Base-by-base conservation (phyloP, 2,797 vertebrate species). In the Lagocephalus sceleratus region DNA sequence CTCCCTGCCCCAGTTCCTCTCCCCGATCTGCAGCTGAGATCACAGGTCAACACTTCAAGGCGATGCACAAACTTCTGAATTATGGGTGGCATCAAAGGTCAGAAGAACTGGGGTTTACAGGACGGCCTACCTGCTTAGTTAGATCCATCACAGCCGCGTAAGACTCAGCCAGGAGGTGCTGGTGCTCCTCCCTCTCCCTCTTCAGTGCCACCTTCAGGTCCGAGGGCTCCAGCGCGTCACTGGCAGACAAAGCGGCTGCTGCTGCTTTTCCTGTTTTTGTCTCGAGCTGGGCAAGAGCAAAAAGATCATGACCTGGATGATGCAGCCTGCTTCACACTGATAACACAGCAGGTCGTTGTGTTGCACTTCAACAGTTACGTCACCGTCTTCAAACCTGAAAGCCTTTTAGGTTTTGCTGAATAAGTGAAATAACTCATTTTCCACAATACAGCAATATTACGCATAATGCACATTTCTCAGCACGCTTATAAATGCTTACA, bases 61-160 rank as follows among this genome's bases (percentile, higher is more conserved):
- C 8, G 40, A 42, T 10, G 40, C 17, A n/a, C n/a, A 19, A 42
- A 42, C 16, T 8, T 6, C 6, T n/a, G n/a, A 19, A 9, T 23
- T n/a, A 5, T 23, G 6, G 4, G 22, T 7, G 5, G 20, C 1
- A 14, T 2, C n/a, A 22, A 35, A 6, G 3, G 6, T 5, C n/a
- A n/a, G n/a, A n/a, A n/a, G n/a, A n/a, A n/a, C n/a, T 5, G 15
- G 11, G 3, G n/a, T 1, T 16, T 4, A 29, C 17, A 17, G 11
- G 14, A 35, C 32, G 14, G 15, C n/a, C 10, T 11, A 86, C 87
- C 84, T 87, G 95, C 79, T 96, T 94, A 1, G 96, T 99, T 41
- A 98, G 90, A 82, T 98, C 97, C 97, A 99, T 98, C 76, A 99
- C 95, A 0, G 95, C 96, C 0, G 94, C 92, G 25, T 99, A 98